phyloP scores from a whole-genome alignment of 2,113 vertebrate species.

The Pteropus alecto region DNA sequence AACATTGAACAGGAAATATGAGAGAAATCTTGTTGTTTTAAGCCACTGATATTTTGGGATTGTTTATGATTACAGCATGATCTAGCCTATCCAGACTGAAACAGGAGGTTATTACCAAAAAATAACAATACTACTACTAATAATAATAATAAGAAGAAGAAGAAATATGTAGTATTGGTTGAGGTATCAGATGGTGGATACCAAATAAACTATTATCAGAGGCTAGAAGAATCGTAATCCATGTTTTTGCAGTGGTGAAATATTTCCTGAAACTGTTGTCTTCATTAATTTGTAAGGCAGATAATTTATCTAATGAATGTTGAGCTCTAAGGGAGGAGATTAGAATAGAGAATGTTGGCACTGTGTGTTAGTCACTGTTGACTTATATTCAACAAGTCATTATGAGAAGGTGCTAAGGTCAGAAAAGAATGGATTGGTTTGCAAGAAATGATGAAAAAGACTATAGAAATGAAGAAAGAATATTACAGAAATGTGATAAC shows the following conservation, averaged over 20 bases:
- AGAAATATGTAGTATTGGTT: not conserved
- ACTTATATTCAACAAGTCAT: not conserved
- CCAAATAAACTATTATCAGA: not conserved
- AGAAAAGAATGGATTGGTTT: not conserved
- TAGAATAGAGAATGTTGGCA: not conserved
- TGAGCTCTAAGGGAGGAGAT: not conserved
- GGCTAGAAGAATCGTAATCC: not conserved
- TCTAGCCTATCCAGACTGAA: not conserved
- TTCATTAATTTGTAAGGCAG: not conserved
- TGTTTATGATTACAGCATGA: too few species aligned
- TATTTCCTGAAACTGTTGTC: not conserved
- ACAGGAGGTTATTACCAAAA: not conserved
- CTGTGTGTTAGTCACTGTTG: not conserved
- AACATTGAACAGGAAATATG: not conserved
- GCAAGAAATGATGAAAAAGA: not conserved
- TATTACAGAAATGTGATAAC: not conserved
- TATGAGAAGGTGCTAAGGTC: not conserved
- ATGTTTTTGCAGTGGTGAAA: not conserved
- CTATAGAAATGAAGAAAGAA: not conserved
- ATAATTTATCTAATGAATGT: not conserved
- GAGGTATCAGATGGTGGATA: not conserved
- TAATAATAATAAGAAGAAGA: not conserved
- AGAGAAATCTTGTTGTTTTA: not conserved
- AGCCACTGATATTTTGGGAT: too few species aligned
- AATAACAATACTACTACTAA: too few species aligned